Conservation (phyloP, 2,888 invertebrate species). For the Mesorhabditis spiculigera region DNA sequence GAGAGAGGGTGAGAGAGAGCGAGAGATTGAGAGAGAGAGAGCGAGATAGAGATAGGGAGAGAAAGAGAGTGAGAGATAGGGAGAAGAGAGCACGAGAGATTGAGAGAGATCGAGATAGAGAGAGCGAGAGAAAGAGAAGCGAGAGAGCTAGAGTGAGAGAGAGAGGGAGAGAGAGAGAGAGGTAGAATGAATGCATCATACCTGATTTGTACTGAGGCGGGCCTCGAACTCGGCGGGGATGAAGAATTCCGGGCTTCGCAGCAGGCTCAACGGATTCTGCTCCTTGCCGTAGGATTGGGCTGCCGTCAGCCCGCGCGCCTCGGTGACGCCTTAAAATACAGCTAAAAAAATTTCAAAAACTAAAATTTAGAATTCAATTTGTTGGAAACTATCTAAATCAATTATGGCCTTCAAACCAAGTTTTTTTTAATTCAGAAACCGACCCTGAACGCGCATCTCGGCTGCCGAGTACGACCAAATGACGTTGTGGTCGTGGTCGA, state of each 20-base stretch:
- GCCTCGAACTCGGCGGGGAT: not conserved
- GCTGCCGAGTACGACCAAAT: slow-evolving; percentile 76
- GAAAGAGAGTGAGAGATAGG: no score
- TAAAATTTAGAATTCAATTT: no score
- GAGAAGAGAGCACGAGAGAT: no score
- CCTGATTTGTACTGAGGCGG: not conserved
- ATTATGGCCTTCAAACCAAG: not conserved
- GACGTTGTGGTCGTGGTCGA: slow-evolving; percentile 88
- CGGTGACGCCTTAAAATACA: not conserved
- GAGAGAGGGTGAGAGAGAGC: no score
- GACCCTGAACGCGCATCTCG: slow-evolving; percentile 32
- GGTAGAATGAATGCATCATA: not conserved
- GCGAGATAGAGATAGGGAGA: no score
- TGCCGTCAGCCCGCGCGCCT: not conserved
- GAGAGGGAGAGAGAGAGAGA: no score
- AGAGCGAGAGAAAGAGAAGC: not conserved
- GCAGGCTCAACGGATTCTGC: not conserved
- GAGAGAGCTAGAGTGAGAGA: not conserved
- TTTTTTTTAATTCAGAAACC: not conserved
- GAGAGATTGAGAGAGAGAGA: not conserved
- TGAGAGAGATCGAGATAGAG: no score
- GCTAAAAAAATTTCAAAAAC: no score
- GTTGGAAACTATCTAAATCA: not conserved
- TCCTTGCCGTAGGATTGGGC: not conserved
- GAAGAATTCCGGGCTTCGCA: not conserved